These are phyloP conservation scores for Pachyrhynchus sulphureomaculatus DNA, from an alignment of 1,140 invertebrate genomes.

Conservation along the genomic window DNA sequence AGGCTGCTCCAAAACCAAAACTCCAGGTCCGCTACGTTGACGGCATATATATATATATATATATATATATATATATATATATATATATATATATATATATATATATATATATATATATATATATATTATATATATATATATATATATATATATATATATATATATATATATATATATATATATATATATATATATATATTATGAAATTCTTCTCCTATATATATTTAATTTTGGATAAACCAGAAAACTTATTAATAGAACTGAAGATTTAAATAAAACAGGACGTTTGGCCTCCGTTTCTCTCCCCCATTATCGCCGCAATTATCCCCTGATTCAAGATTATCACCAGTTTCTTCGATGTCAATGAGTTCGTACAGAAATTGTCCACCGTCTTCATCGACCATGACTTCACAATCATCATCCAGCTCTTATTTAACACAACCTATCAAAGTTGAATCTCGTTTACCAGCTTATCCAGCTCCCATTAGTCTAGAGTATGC, in stretches of 20 bases:
- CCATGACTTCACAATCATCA: constrained; percentile 50
- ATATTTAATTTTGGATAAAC: constrained; percentile 68
- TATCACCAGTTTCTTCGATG: constrained; percentile 35
- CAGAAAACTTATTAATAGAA: constrained; percentile 85
- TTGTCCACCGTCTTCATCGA: constrained; percentile 51
- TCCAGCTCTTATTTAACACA: constrained; percentile 34
- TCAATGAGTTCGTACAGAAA: constrained; percentile 32
- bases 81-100: no score
- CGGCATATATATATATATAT: no score
- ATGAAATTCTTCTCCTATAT: no score
- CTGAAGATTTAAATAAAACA: constrained; percentile 72
- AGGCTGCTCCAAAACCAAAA: no score
- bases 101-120: no score
- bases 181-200: no score
- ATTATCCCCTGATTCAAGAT: constrained; percentile 25
- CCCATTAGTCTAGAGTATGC: constrained; percentile 49
- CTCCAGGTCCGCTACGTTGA: no score
- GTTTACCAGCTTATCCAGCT: constrained; percentile 51
- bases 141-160: no score
- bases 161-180: no score
- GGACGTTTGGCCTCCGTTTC: constrained; percentile 59
- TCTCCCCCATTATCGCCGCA: constrained; percentile 50
- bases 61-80: no score
- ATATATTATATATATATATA: no score
- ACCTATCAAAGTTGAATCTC: constrained; percentile 47